phyloP scores from a whole-genome alignment of 2,797 vertebrate genomes.

The Cyprinella venusta region DNA sequence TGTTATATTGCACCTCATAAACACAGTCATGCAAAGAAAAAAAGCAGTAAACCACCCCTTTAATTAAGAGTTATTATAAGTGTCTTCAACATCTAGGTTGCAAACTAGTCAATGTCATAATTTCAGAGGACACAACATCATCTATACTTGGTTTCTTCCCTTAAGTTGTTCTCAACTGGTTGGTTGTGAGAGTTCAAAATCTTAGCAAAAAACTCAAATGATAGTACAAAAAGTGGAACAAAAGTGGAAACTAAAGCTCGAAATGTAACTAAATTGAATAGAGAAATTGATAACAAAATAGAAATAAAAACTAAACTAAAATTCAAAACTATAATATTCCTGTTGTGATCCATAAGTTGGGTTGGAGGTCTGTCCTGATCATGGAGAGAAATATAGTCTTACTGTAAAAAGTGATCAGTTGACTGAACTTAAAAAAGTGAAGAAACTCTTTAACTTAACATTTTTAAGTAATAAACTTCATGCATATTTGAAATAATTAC shows the following conservation, averaged over 20 bases:
- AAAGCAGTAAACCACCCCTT: no score
- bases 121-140: not conserved
- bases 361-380: not conserved
- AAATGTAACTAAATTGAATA: not conserved
- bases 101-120: not conserved
- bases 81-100: not conserved
- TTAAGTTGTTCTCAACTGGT: not conserved
- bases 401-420: no score
- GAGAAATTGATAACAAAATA: not conserved
- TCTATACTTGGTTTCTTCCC: not conserved
- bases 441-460: no score
- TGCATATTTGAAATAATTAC: no score
- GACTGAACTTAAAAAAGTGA: no score
- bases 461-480: no score
- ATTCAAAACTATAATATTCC: not conserved
- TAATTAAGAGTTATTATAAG: not conserved
- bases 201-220: not conserved
- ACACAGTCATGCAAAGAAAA: no score
- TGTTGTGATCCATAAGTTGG: not conserved
- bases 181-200: not conserved
- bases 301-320: not conserved
- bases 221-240: not conserved
- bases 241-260: not conserved
- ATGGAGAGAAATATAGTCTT: not conserved
- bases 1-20: no score